phyloP scores from a whole-genome alignment of 2,113 vertebrate genomes.

The Speoplatyrhinus poulsoni region DNA sequence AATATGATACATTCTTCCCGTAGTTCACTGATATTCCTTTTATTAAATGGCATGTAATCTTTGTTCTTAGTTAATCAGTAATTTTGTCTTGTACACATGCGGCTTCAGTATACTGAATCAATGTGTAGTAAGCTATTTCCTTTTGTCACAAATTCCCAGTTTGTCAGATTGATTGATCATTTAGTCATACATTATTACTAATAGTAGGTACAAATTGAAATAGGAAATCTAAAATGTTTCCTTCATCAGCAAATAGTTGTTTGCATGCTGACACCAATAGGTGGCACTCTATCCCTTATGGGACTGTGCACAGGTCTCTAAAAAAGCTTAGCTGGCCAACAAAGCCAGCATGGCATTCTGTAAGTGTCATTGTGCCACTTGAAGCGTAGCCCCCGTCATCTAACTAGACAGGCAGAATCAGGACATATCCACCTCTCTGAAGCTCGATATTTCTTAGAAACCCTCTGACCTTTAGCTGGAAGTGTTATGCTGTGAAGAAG shows the following conservation, averaged over 20 bases:
- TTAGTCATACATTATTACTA: not conserved
- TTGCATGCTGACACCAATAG: conserved; percentile 18
- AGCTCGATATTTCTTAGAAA: not conserved
- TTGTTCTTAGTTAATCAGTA: too few species aligned
- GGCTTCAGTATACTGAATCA: not conserved
- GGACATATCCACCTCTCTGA: not conserved
- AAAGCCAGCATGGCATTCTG: not conserved
- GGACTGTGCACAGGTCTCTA: not conserved
- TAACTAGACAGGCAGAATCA: not conserved
- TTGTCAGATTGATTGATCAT: not conserved
- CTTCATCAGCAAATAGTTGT: not conserved
- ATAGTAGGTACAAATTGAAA: too few species aligned
- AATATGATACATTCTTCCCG: too few species aligned
- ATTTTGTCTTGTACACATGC: not conserved
- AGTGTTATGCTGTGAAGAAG: not conserved
- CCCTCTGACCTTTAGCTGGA: not conserved
- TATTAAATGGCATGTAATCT: too few species aligned
- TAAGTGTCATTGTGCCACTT: conserved; percentile 3
- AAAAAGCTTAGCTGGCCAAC: not conserved
- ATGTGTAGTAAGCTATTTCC: not conserved
- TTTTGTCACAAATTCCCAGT: not conserved
- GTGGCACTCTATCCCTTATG: conserved; percentile 33
- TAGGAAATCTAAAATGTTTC: not conserved
- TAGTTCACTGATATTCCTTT: too few species aligned
- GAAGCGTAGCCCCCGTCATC: not conserved